These are phyloP conservation scores for Strix aluco DNA, from an alignment of 2,113 vertebrate species.

Conservation along the genomic window DNA sequence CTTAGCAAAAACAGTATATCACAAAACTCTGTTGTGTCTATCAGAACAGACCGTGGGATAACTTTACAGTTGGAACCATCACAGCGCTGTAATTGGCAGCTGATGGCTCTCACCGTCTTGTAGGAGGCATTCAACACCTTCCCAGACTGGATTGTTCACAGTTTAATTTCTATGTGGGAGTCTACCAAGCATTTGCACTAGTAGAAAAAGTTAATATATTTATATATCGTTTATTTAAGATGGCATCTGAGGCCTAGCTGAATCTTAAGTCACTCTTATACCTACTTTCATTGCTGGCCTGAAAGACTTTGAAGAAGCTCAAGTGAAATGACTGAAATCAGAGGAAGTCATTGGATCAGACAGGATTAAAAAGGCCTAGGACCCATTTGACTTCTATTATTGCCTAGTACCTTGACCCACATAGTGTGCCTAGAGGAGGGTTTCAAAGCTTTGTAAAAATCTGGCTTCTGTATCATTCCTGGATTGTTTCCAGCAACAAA, in stretches of 20 bases:
- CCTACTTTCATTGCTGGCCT: not conserved
- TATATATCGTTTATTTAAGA: not conserved
- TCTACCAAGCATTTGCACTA: not conserved
- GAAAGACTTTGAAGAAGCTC: not conserved
- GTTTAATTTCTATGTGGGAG: not conserved
- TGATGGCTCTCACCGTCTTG: not conserved
- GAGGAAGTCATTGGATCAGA: constrained; percentile 10
- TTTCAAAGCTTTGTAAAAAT: constrained; percentile 22
- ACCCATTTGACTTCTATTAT: not conserved
- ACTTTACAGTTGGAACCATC: not conserved
- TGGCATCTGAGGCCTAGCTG: not conserved
- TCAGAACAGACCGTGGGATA: not conserved
- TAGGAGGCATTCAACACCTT: not conserved
- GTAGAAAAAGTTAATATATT: not conserved
- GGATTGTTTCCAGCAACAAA: not conserved
- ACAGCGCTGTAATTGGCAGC: not conserved
- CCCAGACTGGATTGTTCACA: not conserved
- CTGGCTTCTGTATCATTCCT: not conserved
- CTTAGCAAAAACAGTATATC: not conserved
- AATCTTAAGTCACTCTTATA: not conserved
- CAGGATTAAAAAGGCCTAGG: not conserved
- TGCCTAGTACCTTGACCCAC: not conserved
- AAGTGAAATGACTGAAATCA: not conserved
- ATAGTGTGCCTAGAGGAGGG: not conserved
- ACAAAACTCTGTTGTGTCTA: not conserved